Base-by-base conservation (phyloP, 2,888 invertebrate species). In the Coenonympha glycerion region DNA sequence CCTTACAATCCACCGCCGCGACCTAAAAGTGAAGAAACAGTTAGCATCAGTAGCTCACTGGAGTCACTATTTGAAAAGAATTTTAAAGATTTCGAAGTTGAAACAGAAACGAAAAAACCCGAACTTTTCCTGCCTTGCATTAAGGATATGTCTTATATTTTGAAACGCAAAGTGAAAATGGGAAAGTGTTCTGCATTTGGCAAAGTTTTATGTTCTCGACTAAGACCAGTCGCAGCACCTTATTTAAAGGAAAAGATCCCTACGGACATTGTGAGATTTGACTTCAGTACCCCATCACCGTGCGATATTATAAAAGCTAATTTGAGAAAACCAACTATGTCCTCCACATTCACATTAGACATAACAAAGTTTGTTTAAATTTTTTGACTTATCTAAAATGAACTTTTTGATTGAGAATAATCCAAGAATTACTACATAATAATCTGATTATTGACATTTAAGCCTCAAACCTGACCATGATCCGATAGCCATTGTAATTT, bases 151-250 rank as follows among this genome's bases (percentile, higher is more conserved):
- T 73, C 77, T 2, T 75, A 76, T 56, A 76, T 83, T 30, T 59
- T 84, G 8, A 61, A 59, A 1, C 56, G 67, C 21, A 76, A 75
- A 56, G 52, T 80, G 1, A 62, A 47, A 3, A 65, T 49, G 44
- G 73, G 64, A 0, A 78, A 72, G 51, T 74, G 79, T 55, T 84
- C 84, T 13, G 44, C 69, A 0, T 84, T 83, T 63, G 84, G 83
- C 0, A 82, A 73, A 63, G 79, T 84, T 1, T 51, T 84, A 3
- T 62, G 68, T 9, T 65, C 81, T 6, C 65, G 76, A 5, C 44
- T 76, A 15, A 63, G 56, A 34, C 76, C 76, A 0, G 71, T 76
- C 3, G 73, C 82, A 2, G 76, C 72, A 4, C 79, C 79, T 0
- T 84, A 84, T 50, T 55, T 81, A 1, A 66, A 53, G 31, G 64